Evolutionary conservation across 2,797 vertebrate genomes (phyloP).

Genomic region (Lagocephalus sceleratus): DNA sequence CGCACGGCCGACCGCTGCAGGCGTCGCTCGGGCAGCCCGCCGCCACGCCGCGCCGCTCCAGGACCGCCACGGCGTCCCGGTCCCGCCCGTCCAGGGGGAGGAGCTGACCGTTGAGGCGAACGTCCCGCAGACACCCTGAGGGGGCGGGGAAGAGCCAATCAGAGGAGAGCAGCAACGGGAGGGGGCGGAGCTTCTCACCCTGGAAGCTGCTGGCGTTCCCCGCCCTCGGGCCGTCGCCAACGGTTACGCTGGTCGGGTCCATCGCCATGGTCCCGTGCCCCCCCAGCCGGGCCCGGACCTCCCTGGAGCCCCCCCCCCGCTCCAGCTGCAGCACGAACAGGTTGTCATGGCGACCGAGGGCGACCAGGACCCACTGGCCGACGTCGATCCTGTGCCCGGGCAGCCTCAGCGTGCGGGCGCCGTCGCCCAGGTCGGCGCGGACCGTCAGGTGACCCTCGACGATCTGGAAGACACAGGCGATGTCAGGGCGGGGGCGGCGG

Average conservation of each 20-base stretch:
- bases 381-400: slow-evolving; percentile 75
- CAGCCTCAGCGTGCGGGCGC: slow-evolving; percentile 71
- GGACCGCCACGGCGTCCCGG: slow-evolving; percentile 65
- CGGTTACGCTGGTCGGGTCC: slow-evolving; percentile 71
- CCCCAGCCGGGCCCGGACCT: slow-evolving; percentile 76
- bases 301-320: slow-evolving; percentile 80
- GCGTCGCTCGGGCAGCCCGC: slow-evolving; percentile 79
- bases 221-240: slow-evolving; percentile 68
- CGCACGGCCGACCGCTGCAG: slow-evolving; percentile 79
- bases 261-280: slow-evolving; percentile 70
- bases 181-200: background rate
- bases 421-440: slow-evolving; percentile 77
- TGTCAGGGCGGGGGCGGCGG: background rate
- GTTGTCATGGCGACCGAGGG: slow-evolving; percentile 81
- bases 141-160: background rate
- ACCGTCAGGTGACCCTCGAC: slow-evolving; percentile 76
- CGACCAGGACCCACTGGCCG: slow-evolving; percentile 83
- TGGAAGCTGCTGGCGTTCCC: background rate
- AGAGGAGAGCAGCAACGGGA: background rate
- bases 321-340: slow-evolving; percentile 81
- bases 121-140: slow-evolving; percentile 82
- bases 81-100: slow-evolving; percentile 80
- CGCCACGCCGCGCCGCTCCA: slow-evolving; percentile 73
- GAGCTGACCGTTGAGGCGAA: slow-evolving; percentile 76
- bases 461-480: slow-evolving; percentile 66